A percentile compares a stretch with the other conserved stretches of the same genome.
These are phyloP conservation scores for Cybosia mesomella DNA, from an alignment of 2,888 invertebrate genomes.

Conservation along the genomic window DNA sequence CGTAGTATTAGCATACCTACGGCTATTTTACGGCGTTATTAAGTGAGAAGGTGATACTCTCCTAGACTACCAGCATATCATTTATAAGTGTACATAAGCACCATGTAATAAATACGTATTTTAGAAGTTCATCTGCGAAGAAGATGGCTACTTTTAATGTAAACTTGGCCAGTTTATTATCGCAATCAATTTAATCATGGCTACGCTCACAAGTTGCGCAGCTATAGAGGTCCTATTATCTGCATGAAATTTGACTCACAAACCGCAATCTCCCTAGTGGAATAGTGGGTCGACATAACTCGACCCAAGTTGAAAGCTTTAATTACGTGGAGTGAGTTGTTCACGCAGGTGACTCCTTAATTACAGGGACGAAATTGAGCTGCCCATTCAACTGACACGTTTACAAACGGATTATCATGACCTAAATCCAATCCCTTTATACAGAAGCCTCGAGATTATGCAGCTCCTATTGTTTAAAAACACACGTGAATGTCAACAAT, in stretches of 20 bases:
- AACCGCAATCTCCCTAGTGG: conserved; percentile 76
- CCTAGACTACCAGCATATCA: too few relatives aligned
- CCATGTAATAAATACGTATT: too few relatives aligned
- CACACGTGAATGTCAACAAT: conserved; percentile 46
- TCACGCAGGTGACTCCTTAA: conserved; percentile 86
- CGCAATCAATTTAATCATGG: conserved; percentile 80
- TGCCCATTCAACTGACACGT: conserved; percentile 83
- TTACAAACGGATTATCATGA: conserved; percentile 81
- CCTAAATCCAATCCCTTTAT: conserved; percentile 63
- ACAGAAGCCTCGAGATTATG: conserved; percentile 49
- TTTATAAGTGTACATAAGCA: too few relatives aligned
- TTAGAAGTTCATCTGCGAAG: conserved; percentile 43
- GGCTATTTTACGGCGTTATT: too few relatives aligned
- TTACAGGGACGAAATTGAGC: conserved; percentile 83
- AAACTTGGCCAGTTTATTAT: conserved; percentile 67
- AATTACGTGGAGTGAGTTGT: conserved; percentile 84
- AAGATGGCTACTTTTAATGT: conserved; percentile 60
- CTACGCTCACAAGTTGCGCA: conserved; percentile 76
- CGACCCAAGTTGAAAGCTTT: conserved; percentile 83
- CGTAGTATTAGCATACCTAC: neutral
- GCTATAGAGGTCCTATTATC: conserved; percentile 80
- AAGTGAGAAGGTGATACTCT: too few relatives aligned
- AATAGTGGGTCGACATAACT: conserved; percentile 78
- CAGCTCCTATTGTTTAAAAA: conserved; percentile 45
- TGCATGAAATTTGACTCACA: conserved; percentile 83